These are phyloP conservation scores for Lanius collurio DNA, from an alignment of 2,113 vertebrate genomes.

Conservation along the genomic window DNA sequence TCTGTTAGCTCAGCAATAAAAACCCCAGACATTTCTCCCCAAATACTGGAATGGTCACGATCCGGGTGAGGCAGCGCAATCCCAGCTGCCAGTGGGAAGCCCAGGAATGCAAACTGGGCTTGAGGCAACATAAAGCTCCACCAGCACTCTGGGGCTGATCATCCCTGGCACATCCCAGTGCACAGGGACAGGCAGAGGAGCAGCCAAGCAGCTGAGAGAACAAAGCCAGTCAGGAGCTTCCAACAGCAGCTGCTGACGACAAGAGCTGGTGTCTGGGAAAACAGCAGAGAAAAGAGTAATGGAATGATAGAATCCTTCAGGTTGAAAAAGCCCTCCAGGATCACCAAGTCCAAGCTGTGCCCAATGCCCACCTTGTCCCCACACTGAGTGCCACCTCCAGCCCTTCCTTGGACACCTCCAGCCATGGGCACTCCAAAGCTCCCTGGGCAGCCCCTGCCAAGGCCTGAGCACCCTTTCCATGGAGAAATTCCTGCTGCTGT, in stretches of 20 bases:
- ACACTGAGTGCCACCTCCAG: background rate
- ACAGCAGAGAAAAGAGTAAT: background rate
- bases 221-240: background rate
- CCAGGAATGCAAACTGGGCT: background rate
- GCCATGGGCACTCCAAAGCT: background rate
- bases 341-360: background rate
- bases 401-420: background rate
- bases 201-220: background rate
- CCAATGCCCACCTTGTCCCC: background rate
- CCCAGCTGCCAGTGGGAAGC: background rate
- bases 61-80: background rate
- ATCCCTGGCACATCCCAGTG: background rate
- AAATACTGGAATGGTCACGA: background rate
- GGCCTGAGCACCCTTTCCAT: background rate
- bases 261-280: background rate
- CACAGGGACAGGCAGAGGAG: background rate
- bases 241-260: background rate
- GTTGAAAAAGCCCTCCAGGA: background rate
- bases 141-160: background rate
- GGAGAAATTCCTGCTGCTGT: fast-evolving
- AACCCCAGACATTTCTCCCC: background rate
- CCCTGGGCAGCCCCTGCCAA: background rate
- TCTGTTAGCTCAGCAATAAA: background rate
- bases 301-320: background rate
- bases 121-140: background rate